Percentiles rank a stretch among this genome's conserved stretches.
Evolutionary conservation across 2,888 invertebrate genomes (phyloP).

Genomic region (Brenthis daphne): DNA sequence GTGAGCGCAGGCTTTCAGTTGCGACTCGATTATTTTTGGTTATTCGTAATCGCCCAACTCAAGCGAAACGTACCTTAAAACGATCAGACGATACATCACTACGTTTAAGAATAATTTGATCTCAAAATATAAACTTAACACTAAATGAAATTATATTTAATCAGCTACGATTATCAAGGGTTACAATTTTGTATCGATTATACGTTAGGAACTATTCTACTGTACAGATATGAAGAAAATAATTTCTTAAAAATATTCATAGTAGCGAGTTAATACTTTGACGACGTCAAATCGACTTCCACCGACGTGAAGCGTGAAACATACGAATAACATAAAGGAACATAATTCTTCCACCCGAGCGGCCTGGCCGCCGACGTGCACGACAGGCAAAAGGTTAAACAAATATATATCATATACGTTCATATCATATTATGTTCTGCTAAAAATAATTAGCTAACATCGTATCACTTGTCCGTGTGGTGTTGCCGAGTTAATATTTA

Average conservation of each 20-base stretch:
- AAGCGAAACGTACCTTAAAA: slow-evolving; percentile 46
- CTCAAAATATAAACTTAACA: slow-evolving; percentile 54
- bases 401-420: slow-evolving; percentile 62
- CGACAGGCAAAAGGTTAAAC: slow-evolving; percentile 46
- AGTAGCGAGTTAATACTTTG: slow-evolving; percentile 55
- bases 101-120: slow-evolving; percentile 68
- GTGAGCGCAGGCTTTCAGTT: neutral
- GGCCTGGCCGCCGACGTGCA: slow-evolving; percentile 64
- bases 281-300: slow-evolving; percentile 35
- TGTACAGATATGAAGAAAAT: slow-evolving; percentile 72
- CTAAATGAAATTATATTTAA: slow-evolving; percentile 56
- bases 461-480: slow-evolving; percentile 80
- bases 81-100: slow-evolving; percentile 55
- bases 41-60: slow-evolving; percentile 20
- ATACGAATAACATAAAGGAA: slow-evolving; percentile 49
- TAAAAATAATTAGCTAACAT: slow-evolving; percentile 68
- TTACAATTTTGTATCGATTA: slow-evolving; percentile 78
- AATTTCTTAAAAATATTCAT: slow-evolving; percentile 57
- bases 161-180: slow-evolving; percentile 67
- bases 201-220: slow-evolving; percentile 79
- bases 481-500: slow-evolving; percentile 78
- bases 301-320: slow-evolving; percentile 40
- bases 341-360: slow-evolving; percentile 44
- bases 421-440: slow-evolving; percentile 52
- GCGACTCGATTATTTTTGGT: neutral